phyloP scores from a whole-genome alignment of 2,888 invertebrate species.

The Gortyna flavago region DNA sequence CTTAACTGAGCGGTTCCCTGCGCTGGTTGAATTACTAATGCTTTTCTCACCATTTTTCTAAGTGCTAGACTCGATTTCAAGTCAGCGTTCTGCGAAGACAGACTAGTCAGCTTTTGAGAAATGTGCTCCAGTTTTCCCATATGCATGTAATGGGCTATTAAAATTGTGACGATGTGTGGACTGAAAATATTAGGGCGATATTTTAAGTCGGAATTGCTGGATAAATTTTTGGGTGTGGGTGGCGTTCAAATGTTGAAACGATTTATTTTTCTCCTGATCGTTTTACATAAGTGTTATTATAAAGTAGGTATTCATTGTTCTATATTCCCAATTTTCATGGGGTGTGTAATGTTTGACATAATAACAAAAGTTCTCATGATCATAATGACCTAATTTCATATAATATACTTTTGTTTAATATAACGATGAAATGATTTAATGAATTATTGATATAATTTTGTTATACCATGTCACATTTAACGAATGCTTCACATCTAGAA shows the following conservation, averaged over 20 bases:
- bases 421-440: too few relatives aligned
- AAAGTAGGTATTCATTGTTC: background rate
- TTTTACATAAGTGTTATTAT: background rate
- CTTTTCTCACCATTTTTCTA: conserved; percentile 55
- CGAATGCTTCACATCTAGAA: background rate
- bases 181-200: conserved; percentile 30
- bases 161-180: conserved; percentile 39
- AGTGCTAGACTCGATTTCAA: conserved; percentile 43
- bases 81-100: conserved; percentile 42
- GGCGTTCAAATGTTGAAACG: background rate
- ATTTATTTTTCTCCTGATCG: background rate
- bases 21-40: conserved; percentile 63
- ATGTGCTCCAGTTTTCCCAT: conserved; percentile 38
- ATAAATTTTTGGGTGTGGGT: background rate
- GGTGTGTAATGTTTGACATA: too few relatives aligned
- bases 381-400: too few relatives aligned
- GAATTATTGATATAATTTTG: too few relatives aligned
- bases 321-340: too few relatives aligned
- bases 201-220: conserved; percentile 11
- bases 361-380: too few relatives aligned
- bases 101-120: conserved; percentile 27
- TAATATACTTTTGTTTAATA: too few relatives aligned
- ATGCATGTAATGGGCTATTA: conserved; percentile 45
- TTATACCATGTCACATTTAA: background rate
- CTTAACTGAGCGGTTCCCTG: conserved; percentile 56